Evolutionary conservation across 2,113 vertebrate species (phyloP).

Genomic region (Lepisosteus osseus): DNA sequence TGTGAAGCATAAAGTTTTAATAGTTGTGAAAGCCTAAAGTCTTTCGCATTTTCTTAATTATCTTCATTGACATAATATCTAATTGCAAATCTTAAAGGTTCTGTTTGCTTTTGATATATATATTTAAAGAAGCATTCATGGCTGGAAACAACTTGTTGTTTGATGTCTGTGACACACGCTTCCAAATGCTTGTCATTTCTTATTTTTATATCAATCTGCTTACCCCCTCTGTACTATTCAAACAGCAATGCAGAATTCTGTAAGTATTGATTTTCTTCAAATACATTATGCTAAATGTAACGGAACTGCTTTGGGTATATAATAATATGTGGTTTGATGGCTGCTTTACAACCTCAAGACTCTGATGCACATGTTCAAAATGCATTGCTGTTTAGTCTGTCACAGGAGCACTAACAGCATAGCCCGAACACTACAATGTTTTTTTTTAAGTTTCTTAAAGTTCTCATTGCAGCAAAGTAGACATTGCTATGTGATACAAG

Average conservation of each 20-base stretch:
- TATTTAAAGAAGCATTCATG: too few relatives aligned
- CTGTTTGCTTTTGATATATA: too few relatives aligned
- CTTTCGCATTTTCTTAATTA: too few relatives aligned
- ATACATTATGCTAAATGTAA: not conserved
- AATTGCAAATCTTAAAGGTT: too few relatives aligned
- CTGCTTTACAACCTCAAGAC: not conserved
- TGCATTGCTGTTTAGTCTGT: not conserved
- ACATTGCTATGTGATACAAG: too few relatives aligned
- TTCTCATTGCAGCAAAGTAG: too few relatives aligned
- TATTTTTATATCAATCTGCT: not conserved
- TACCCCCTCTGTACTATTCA: not conserved
- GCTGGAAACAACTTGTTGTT: not conserved
- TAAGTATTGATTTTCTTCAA: conserved; percentile 5
- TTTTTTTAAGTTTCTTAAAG: too few relatives aligned
- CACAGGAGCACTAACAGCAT: too few relatives aligned
- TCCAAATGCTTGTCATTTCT: conserved; percentile 1
- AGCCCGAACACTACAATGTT: not conserved
- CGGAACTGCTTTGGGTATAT: not conserved
- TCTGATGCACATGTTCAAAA: not conserved
- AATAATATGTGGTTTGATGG: not conserved
- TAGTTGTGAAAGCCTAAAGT: too few relatives aligned
- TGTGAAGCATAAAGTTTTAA: too few relatives aligned
- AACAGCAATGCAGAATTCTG: not conserved
- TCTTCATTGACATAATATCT: too few relatives aligned
- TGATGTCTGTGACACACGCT: not conserved